Evolutionary conservation across 2,888 invertebrate species (phyloP).

Genomic region (Lumbricus terrestris): DNA sequence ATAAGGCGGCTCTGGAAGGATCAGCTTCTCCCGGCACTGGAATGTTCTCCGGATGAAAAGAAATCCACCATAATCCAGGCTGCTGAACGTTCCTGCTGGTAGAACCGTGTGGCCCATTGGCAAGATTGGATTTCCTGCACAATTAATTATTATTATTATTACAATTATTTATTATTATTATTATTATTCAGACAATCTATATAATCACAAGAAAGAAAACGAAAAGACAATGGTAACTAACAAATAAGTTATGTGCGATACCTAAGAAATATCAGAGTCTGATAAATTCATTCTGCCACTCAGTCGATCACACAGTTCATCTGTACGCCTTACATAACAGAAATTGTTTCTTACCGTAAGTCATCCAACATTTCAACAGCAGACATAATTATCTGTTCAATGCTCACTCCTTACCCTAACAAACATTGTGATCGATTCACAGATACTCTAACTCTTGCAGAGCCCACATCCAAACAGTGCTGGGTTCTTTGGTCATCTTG

Average conservation of each 20-base stretch:
- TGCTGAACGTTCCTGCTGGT: slow-evolving; percentile 58
- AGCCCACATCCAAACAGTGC: too few species aligned
- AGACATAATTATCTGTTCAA: too few species aligned
- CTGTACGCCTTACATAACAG: background rate
- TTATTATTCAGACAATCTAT: too few species aligned
- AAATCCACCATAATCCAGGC: slow-evolving; percentile 68
- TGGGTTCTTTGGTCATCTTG: too few species aligned
- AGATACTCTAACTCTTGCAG: too few species aligned
- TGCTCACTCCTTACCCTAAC: too few species aligned
- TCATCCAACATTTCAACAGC: too few species aligned
- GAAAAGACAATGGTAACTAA: background rate
- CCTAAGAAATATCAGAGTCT: too few species aligned
- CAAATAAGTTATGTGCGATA: background rate
- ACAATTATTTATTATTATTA: background rate
- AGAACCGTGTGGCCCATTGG: slow-evolving; percentile 71
- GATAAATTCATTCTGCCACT: background rate
- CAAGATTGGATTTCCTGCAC: slow-evolving; percentile 69
- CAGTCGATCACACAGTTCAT: too few species aligned
- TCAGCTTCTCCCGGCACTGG: slow-evolving; percentile 74
- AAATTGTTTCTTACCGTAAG: background rate
- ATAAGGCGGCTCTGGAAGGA: slow-evolving; percentile 69
- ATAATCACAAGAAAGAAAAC: background rate
- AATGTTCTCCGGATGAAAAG: slow-evolving; percentile 77
- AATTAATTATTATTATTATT: background rate
- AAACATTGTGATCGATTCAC: too few species aligned